Evolutionary conservation across 2,113 vertebrate species (phyloP).

Genomic region (Esox niger): DNA sequence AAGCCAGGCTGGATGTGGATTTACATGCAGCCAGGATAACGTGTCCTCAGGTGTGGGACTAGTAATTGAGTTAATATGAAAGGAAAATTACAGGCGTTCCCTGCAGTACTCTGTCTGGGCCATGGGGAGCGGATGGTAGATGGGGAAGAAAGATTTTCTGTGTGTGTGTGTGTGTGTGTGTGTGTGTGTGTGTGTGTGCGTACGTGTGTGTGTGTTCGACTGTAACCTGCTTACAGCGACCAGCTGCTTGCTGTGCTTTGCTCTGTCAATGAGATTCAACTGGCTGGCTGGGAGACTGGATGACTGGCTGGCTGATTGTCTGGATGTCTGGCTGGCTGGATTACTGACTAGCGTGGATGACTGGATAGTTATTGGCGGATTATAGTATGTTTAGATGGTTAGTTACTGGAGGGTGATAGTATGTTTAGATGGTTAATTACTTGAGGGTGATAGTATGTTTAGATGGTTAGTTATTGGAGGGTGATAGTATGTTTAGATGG

Average conservation of each 20-base stretch:
- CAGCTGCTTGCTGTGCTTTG: conserved; percentile 41
- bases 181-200: too few species aligned
- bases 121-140: conserved; percentile 32
- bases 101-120: conserved; percentile 36
- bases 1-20: too few species aligned
- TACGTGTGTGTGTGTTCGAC: conserved; percentile 7
- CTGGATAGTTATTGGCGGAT: too few species aligned
- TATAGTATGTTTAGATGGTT: too few species aligned
- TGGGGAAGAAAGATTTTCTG: conserved; percentile 63
- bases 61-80: conserved; percentile 57
- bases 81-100: conserved; percentile 51
- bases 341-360: too few species aligned
- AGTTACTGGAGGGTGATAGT: too few species aligned
- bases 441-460: too few species aligned
- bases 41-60: conserved; percentile 54
- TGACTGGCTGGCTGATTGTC: too few species aligned
- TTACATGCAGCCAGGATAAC: conserved; percentile 29
- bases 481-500: too few species aligned
- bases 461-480: too few species aligned
- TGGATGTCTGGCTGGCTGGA: too few species aligned
- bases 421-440: too few species aligned
- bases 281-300: accelerated
- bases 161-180: conserved; percentile 18
- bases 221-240: conserved; percentile 41
- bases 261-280: conserved; percentile 50